These are phyloP conservation scores for Dryobates pubescens DNA, from an alignment of 2,797 vertebrate species.

Conservation along the genomic window DNA sequence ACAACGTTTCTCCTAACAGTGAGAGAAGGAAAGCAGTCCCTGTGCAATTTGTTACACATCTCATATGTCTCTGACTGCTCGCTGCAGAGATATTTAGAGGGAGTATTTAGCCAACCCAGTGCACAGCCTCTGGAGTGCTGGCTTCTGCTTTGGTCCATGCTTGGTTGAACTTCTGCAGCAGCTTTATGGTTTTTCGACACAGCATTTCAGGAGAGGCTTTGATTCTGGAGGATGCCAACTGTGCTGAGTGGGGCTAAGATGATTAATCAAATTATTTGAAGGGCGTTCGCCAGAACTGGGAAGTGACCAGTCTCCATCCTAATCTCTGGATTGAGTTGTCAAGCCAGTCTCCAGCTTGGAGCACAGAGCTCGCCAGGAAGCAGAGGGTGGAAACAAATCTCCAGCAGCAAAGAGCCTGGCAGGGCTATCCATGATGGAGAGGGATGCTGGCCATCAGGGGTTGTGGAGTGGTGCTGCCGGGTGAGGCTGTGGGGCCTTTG, in stretches of 20 bases:
- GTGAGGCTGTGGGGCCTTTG: not conserved
- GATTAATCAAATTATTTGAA: conserved; percentile 66
- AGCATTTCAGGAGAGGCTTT: conserved; percentile 14
- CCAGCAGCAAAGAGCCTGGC: not conserved
- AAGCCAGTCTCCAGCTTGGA: not conserved
- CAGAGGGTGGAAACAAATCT: not conserved
- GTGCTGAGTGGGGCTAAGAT: not conserved
- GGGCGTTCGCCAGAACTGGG: conserved; percentile 22
- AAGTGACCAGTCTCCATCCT: conserved; percentile 49
- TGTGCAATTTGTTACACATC: conserved; percentile 61
- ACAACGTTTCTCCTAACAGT: not conserved
- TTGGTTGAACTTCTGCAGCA: conserved; percentile 53
- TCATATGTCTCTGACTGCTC: conserved; percentile 44
- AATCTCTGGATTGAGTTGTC: conserved; percentile 62
- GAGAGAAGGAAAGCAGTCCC: conserved; percentile 39
- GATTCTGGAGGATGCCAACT: conserved; percentile 45
- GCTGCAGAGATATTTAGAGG: conserved; percentile 42
- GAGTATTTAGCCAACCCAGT: conserved; percentile 23
- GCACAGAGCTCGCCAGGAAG: conserved; percentile 10
- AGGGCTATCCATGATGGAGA: not conserved
- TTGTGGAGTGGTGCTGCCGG: not conserved
- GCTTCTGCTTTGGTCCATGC: conserved; percentile 55
- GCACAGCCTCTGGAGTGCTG: conserved; percentile 15
- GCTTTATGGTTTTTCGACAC: conserved; percentile 7
- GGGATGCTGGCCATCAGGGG: not conserved